Conservation (phyloP, 2,797 vertebrate genomes). For the Ciconia nigra region DNA sequence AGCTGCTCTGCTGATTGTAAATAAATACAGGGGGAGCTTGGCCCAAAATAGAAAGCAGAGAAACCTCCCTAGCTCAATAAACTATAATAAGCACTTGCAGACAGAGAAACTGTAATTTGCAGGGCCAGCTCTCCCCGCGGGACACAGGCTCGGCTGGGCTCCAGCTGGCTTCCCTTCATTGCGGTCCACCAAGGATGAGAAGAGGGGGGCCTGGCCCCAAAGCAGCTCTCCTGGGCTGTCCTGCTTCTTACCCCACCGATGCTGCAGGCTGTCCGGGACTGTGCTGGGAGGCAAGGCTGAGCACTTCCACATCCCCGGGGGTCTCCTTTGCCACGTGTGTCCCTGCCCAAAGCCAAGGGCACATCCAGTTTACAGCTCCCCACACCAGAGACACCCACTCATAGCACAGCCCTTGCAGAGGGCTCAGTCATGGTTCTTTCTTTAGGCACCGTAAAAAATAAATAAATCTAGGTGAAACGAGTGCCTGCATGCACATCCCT, state of each 20-base stretch:
- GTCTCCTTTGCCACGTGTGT: fast-evolving
- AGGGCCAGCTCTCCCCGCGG: background rate
- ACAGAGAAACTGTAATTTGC: background rate
- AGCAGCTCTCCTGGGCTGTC: background rate
- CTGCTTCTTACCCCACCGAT: background rate
- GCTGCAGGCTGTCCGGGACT: background rate
- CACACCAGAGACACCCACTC: background rate
- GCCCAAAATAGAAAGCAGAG: slow-evolving; percentile 6
- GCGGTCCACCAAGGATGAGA: background rate
- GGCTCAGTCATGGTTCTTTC: fast-evolving
- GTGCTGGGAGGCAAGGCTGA: background rate
- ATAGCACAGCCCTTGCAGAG: background rate
- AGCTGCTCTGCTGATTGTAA: slow-evolving; percentile 6
- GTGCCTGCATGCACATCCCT: background rate
- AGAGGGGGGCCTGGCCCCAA: fast-evolving
- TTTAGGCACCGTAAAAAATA: background rate
- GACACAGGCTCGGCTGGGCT: background rate
- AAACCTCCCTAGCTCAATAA: slow-evolving; percentile 15
- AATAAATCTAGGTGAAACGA: background rate
- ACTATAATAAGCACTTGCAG: slow-evolving; percentile 12
- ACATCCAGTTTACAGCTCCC: fast-evolving
- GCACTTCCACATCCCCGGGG: fast-evolving
- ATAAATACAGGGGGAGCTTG: slow-evolving; percentile 21
- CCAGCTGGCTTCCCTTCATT: background rate
- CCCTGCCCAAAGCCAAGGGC: background rate